phyloP scores from a whole-genome alignment of 35 echinoderm and acorn worm genomes.

The Ptychodera flava region DNA sequence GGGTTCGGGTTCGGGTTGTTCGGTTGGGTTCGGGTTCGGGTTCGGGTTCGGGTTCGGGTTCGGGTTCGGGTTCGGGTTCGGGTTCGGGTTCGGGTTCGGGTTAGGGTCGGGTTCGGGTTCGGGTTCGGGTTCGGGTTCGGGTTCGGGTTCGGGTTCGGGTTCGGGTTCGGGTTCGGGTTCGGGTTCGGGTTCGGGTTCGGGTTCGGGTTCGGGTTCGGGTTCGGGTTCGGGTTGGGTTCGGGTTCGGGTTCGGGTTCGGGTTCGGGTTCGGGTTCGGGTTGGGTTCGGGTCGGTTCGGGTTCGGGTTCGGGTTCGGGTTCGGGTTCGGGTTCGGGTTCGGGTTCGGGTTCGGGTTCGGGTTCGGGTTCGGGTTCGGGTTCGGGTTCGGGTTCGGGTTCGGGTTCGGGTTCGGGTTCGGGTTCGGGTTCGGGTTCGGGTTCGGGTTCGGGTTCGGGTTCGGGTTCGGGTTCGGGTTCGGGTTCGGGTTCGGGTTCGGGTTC shows the following conservation, averaged over 20 bases:
- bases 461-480: conserved; percentile 9
- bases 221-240: conserved; percentile 23
- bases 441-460: conserved; percentile 18
- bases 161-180: conserved; percentile 5
- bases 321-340: conserved; percentile 20
- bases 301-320: conserved; percentile 33
- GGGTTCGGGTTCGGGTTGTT: conserved; percentile 21
- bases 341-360: conserved; percentile 26
- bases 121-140: conserved; percentile 22
- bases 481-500: conserved; percentile 30
- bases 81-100: conserved; percentile 41
- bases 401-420: conserved; percentile 17
- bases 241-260: conserved; percentile 23
- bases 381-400: conserved; percentile 20
- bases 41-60: conserved; percentile 36
- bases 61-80: conserved; percentile 28
- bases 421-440: conserved; percentile 18
- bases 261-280: conserved; percentile 5
- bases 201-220: conserved; percentile 21
- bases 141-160: conserved; percentile 20
- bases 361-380: conserved; percentile 30
- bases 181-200: conserved; percentile 22
- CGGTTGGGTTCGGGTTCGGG: conserved; percentile 23
- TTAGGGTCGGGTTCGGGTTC: conserved; percentile 24
- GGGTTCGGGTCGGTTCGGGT: conserved; percentile 4